Evolutionary conservation across 2,797 vertebrate species (phyloP).

Genomic region (Thripadectes ignobilis): DNA sequence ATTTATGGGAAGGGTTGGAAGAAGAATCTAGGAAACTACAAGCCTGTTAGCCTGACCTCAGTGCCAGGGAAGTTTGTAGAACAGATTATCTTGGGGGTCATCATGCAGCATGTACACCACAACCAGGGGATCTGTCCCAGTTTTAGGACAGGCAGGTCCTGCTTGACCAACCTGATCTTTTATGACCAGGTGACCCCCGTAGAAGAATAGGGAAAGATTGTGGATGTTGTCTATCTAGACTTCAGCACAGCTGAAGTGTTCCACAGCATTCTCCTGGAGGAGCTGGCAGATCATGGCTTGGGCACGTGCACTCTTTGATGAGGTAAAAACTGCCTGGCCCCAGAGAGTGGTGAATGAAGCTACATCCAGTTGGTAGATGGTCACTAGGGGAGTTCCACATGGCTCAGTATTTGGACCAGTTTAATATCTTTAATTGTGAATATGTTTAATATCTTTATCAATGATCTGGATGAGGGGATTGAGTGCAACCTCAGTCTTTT

Average conservation of each 20-base stretch:
- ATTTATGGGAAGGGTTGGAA: neutral
- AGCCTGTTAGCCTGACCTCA: neutral
- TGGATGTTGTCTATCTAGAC: neutral
- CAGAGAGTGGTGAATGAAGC: neutral
- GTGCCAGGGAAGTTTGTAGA: too few relatives aligned
- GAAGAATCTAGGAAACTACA: neutral
- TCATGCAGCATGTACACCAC: neutral
- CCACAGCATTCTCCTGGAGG: neutral
- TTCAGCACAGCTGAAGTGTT: neutral
- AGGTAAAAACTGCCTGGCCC: neutral
- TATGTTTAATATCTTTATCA: neutral
- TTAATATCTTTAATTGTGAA: neutral
- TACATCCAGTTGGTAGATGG: neutral
- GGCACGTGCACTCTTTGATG: neutral
- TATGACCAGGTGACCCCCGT: neutral
- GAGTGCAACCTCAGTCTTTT: neutral
- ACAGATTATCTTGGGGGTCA: neutral
- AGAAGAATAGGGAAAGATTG: neutral
- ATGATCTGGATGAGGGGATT: too few relatives aligned
- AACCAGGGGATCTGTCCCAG: neutral
- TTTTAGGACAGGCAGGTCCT: neutral
- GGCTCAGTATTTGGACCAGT: neutral
- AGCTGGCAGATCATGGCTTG: neutral
- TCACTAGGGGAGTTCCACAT: neutral
- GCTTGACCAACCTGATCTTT: neutral